Evolutionary conservation across 2,797 vertebrate species (phyloP), one percentile per base, ranked within the genome.

Genomic region (Pipistrellus kuhlii): DNA sequence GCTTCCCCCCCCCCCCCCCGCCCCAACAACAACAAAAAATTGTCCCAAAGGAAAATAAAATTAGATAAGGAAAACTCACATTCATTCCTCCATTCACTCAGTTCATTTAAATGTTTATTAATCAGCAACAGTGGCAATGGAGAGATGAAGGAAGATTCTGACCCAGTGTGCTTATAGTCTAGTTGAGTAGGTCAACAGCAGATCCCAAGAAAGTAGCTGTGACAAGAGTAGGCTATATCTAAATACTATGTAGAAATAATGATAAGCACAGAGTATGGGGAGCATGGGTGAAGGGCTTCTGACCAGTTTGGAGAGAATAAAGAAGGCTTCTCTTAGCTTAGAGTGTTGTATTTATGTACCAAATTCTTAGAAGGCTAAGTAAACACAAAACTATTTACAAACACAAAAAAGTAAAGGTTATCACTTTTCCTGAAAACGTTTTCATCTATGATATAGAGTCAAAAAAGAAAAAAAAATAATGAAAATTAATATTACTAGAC

Each of bases 61-160:
- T 53, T 75, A 76, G 59, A n/a, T 88, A 86, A 94, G 13, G 27
- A 91, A 71, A 75, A 77, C 15, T 57, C 53, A 57, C 17, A 68
- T 7, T 73, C 21, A 51, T 25, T 7, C 17, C 44, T 77, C n/a
- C 18, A 38, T 68, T 76, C 41, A 59, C 25, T 88, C 44, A 55
- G 69, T 88, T 90, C n/a, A 44, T 62, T 73, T 57, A 76, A 68
- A 69, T 11, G 5, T 83, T 82, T 91, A 51, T 9, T n/a, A 21
- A 44, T n/a, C 9, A 30, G 15, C 38, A 44, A 53, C 15, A 12
- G 27, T 48, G 8, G 21, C 27, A 27, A 35, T 53, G 20, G 12
- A 41, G 41, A 73, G 32, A 73, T 35, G 21, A 23, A 10, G 20
- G 48, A 75, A 92, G 35, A 41, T n/a, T 62, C 30, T 77, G 30